phyloP scores from a whole-genome alignment of 2,888 invertebrate genomes.

The Chalcis sispes region DNA sequence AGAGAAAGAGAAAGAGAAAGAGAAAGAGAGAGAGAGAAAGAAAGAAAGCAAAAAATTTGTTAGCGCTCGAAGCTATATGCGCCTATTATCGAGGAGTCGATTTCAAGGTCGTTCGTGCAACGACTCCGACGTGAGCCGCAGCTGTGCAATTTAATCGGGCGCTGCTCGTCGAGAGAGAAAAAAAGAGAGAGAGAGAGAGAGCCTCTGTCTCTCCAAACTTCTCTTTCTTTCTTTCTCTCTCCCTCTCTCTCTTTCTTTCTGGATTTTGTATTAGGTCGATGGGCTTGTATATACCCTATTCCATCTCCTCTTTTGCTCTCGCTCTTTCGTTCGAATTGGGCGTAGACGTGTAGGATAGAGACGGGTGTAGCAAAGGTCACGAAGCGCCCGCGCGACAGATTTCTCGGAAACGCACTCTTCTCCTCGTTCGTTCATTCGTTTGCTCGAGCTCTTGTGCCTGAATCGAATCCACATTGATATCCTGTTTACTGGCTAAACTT shows the following conservation, averaged over 20 bases:
- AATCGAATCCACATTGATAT: constrained; percentile 36
- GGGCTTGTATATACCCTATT: not conserved
- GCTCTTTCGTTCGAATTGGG: constrained; percentile 37
- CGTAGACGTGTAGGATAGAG: constrained; percentile 8
- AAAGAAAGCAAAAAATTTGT: constrained; percentile 10
- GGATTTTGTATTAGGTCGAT: no score
- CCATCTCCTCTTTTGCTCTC: constrained; percentile 10
- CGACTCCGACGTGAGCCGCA: constrained; percentile 49
- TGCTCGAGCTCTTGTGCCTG: not conserved
- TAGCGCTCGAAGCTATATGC: constrained; percentile 36
- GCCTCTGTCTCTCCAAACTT: constrained; percentile 1
- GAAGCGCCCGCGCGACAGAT: constrained; percentile 44
- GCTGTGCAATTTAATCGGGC: constrained; percentile 60
- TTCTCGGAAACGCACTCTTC: constrained; percentile 49
- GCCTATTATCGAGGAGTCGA: constrained; percentile 55
- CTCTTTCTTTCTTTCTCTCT: constrained; percentile 12
- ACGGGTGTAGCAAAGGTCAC: constrained; percentile 36
- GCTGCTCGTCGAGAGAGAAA: no score
- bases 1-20: constrained; percentile 7
- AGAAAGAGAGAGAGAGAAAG: constrained; percentile 7
- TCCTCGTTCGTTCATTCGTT: constrained; percentile 23
- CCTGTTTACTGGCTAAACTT: constrained; percentile 46
- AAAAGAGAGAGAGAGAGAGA: no score
- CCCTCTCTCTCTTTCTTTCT: not conserved
- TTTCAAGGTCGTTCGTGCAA: constrained; percentile 60